Evolutionary conservation across 2,113 vertebrate species (phyloP).

Genomic region (Oncorhynchus tshawytscha): DNA sequence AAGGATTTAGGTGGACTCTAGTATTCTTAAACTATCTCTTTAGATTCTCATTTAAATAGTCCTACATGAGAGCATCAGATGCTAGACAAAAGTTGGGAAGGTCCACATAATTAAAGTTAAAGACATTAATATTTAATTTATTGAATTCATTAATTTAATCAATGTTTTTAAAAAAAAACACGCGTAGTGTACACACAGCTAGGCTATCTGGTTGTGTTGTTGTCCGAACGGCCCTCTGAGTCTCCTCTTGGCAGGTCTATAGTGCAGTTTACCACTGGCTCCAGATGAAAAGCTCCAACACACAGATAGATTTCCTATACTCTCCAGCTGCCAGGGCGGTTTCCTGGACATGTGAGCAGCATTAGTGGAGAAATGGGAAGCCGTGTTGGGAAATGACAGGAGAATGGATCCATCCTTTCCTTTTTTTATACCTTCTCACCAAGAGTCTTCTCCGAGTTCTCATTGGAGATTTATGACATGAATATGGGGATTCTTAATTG

Average conservation of each 20-base stretch:
- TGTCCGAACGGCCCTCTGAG: constrained; percentile 41
- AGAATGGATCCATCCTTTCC: constrained; percentile 38
- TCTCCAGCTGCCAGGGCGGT: constrained; percentile 52
- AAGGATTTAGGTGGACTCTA: neutral
- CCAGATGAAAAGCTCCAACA: constrained; percentile 67
- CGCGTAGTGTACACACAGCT: neutral
- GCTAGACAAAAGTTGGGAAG: constrained; percentile 33
- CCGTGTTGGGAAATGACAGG: constrained; percentile 54
- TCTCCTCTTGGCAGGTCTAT: constrained; percentile 63
- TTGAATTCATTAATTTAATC: too few relatives aligned
- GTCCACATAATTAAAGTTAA: constrained; percentile 27
- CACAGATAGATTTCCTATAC: constrained; percentile 70
- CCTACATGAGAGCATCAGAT: neutral
- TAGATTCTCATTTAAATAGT: neutral
- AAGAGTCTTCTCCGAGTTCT: constrained; percentile 51
- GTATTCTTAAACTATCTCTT: neutral
- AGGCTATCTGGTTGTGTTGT: constrained; percentile 3
- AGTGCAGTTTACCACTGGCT: constrained; percentile 63
- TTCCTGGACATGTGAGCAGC: constrained; percentile 67
- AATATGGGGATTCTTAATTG: constrained; percentile 58
- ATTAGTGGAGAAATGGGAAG: constrained; percentile 55
- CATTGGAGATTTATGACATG: constrained; percentile 53
- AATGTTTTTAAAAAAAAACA: neutral
- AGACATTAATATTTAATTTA: too few relatives aligned
- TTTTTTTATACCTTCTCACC: constrained; percentile 17